phyloP scores from a whole-genome alignment of 2,888 invertebrate genomes.

The Catonia carolina region DNA sequence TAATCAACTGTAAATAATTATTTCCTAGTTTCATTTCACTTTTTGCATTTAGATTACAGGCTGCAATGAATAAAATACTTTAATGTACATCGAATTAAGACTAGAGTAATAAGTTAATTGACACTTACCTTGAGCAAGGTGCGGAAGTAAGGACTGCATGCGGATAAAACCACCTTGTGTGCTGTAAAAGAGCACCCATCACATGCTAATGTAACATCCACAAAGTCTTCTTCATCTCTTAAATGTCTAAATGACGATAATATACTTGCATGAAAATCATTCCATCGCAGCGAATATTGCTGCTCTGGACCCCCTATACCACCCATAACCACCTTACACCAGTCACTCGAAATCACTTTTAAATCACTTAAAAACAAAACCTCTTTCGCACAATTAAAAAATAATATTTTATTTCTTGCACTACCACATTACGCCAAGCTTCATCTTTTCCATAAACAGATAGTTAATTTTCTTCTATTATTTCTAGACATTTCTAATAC shows the following conservation, averaged over 20 bases:
- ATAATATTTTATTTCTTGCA: constrained; percentile 2
- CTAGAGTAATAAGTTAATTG: too few relatives aligned
- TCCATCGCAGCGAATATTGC: constrained; percentile 91
- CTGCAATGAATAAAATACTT: too few relatives aligned
- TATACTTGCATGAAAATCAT: constrained; percentile 88
- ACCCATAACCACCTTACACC: constrained; percentile 35
- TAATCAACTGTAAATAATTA: too few relatives aligned
- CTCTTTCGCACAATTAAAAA: constrained; percentile 7
- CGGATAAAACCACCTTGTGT: constrained; percentile 84
- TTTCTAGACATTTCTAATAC: neutral
- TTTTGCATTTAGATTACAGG: too few relatives aligned
- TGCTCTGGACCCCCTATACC: constrained; percentile 52
- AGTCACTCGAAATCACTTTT: constrained; percentile 15
- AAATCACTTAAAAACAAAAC: constrained; percentile 13
- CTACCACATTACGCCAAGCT: constrained; percentile 12
- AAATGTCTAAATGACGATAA: constrained; percentile 82
- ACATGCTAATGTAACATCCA: constrained; percentile 88
- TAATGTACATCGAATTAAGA: too few relatives aligned
- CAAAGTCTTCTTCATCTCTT: constrained; percentile 85
- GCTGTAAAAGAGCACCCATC: constrained; percentile 78
- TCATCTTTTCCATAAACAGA: constrained; percentile 3
- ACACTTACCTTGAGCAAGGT: constrained; percentile 65
- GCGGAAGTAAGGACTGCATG: constrained; percentile 89
- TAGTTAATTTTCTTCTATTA: constrained; percentile 5
- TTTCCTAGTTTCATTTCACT: too few relatives aligned